Evolutionary conservation across 2,113 vertebrate genomes (phyloP), one percentile per base, ranked within the genome.

Genomic region (Chionodraco myersi): DNA sequence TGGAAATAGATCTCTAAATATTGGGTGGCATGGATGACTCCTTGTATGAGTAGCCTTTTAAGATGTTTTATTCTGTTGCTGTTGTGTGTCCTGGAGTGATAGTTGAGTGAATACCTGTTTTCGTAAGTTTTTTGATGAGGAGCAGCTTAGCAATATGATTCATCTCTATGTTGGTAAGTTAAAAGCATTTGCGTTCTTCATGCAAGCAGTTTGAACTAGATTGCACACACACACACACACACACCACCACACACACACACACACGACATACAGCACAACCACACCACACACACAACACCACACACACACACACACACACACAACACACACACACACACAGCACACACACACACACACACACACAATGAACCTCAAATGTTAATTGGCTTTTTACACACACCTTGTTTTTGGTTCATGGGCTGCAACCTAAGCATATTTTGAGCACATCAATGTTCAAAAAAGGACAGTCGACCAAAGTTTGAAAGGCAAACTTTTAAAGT

Each of bases 351-450:
- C 51, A 53, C 2, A 21, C 11, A 63, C 5, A 13, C 44, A 63
- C 12, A 47, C 11, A 41, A 21, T 62, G 21, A 44, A 79, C 34
- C 67, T 78, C 36, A 54, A 65, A 85, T 68, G 63, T 59, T 81
- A 83, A 82, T 79, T 84, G 68, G 57, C 34, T 83, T 84, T 88
- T 73, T 63, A 70, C 53, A 77, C 65, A 69, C 13, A 56, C 49
- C 15, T 72, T 58, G 65, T 82, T 62, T 77, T 51, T 53, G 77
- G 41, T 70, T 83, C 57, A 78, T 62, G 69, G 23, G 26, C 77
- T 86, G 78, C 67, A 80, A 51, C 68, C 57, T 75, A 74, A 89
- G 83, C 78, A 86, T 6, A 69, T 87, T 82, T 76, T 12, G 61
- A 52, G 59, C 14, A 59, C 54, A 59, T 63, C 56, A 75, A 76